Conservation (phyloP, 2,888 invertebrate species). For the Therioaphis trifolii region DNA sequence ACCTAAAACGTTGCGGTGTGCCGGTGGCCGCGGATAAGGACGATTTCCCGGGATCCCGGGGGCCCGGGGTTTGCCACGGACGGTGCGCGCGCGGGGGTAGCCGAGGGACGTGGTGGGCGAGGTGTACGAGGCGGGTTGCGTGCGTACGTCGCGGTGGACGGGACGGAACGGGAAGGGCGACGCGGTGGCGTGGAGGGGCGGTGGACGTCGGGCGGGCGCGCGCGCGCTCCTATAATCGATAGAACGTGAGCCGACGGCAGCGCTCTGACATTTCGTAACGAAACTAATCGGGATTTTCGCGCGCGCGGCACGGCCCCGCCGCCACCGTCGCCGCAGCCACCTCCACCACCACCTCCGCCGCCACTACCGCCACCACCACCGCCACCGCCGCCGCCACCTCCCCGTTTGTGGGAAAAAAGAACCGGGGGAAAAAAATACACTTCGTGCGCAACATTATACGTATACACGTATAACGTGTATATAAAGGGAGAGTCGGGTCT, state of each 20-base stretch:
- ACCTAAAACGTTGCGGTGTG: background rate
- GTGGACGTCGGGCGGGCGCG: background rate
- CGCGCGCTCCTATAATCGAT: slow-evolving; percentile 45
- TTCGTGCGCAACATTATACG: too few species aligned
- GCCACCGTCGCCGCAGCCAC: background rate
- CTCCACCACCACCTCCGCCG: background rate
- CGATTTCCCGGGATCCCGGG: slow-evolving; percentile 27
- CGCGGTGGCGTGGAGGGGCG: background rate
- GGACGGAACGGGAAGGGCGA: background rate
- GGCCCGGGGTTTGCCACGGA: background rate
- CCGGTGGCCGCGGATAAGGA: background rate
- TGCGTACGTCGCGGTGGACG: background rate
- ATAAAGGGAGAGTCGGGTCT: too few species aligned
- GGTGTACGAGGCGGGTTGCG: background rate
- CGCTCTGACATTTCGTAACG: slow-evolving; percentile 52
- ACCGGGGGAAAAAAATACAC: too few species aligned
- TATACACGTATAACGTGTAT: too few species aligned
- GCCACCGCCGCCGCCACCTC: background rate
- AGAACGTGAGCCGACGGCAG: slow-evolving; percentile 61
- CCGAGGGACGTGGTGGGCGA: background rate
- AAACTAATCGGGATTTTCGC: slow-evolving; percentile 57
- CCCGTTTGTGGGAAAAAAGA: background rate
- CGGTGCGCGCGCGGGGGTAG: background rate
- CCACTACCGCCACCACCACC: background rate
- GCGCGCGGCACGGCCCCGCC: background rate